Evolutionary conservation across 2,888 invertebrate species (phyloP).

Genomic region (Plebejus argus): DNA sequence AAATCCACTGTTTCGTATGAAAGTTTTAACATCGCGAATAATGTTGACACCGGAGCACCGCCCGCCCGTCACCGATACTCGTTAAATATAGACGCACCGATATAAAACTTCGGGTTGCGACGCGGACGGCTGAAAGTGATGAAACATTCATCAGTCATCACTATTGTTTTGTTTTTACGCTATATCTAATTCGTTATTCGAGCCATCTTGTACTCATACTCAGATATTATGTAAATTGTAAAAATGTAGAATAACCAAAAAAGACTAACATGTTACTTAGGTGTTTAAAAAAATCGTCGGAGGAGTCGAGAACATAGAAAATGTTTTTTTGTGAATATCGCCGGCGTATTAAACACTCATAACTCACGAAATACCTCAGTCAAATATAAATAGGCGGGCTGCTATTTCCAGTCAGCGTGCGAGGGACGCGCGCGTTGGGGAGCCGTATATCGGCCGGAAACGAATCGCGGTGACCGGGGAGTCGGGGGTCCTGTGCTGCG

Average conservation of each 20-base stretch:
- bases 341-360: neutral
- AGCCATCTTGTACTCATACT: neutral
- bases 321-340: neutral
- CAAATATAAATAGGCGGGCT: neutral
- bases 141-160: neutral
- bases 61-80: neutral
- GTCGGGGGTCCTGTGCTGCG: neutral
- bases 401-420: neutral
- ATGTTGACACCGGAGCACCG: neutral
- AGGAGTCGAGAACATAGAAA: neutral
- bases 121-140: no score
- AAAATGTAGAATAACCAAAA: neutral
- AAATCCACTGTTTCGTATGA: neutral
- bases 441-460: neutral
- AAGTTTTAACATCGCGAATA: neutral
- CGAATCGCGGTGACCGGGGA: neutral
- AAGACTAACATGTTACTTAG: neutral
- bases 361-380: slow-evolving; percentile 15
- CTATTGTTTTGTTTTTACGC: neutral
- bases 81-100: slow-evolving; percentile 14
- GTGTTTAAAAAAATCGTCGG: neutral
- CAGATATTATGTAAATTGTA: neutral
- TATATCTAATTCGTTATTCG: neutral
- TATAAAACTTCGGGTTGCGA: neutral
- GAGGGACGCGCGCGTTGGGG: neutral